Evolutionary conservation across 1,140 invertebrate genomes (phyloP), one percentile per base, ranked within the genome.

Genomic region (Pemphigus obesinymphae): DNA sequence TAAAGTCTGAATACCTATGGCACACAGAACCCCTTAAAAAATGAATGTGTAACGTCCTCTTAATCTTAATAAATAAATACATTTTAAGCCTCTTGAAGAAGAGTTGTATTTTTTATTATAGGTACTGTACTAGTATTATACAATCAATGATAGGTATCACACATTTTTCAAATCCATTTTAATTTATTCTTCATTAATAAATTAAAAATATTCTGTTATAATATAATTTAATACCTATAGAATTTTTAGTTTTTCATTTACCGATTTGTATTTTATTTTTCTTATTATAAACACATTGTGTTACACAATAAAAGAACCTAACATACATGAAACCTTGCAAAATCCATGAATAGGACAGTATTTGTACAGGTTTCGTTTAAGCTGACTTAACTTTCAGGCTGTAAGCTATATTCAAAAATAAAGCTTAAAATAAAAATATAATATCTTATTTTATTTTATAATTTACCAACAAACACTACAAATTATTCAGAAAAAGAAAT

Each of bases 281-380:
- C n/a, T 70, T 45, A 70, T 45, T 63, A 34, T 58, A 58, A 58
- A 1, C 3, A 58, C 31, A 31, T 26, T 23, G 53, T 43, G 23
- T 78, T 78, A 78, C 75, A 80, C 76, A 80, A 80, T 63, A 10
- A 45, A 43, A 63, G 13, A 37, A 45, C 7, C 37, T 43, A 48
- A 70, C 15, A 48, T 10, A 10, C 26, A 80, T 80, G 76, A 80
- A 80, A 61, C 76, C 76, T 63, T 43, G 26, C 37, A 80, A 80
- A 15, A 61, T 61, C 34, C 48, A 31, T 10, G 53, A 63, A 63
- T 63, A 80, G 55, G 55, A 20, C n/a, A 58, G 55, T 37, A 20
- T 80, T 80, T 63, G 37, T 43, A 63, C 20, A 80, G 76, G 76
- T 80, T 80, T 80, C 55, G 20, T 80, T 80, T 80, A 80, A 80